Base-by-base conservation (phyloP, 2,113 vertebrate genomes). In the Tetrax tetrax region DNA sequence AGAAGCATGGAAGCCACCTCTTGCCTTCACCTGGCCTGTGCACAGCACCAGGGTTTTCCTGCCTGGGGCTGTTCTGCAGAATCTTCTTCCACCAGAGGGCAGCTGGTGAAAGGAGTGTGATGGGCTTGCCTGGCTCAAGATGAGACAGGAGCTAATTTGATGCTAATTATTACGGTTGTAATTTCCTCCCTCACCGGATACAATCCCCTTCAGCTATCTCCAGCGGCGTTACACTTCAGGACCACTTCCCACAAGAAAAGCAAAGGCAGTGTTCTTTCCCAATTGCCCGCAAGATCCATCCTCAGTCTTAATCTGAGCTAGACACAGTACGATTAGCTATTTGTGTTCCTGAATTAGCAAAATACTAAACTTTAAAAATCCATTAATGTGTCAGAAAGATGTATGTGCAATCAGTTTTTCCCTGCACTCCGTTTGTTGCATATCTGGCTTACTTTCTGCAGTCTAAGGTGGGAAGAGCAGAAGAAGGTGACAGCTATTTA, bases 31-130 rank as follows among this genome's bases (percentile, higher is more conserved):
- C n/a, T 22, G 23, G 33, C 27, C 54, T 33, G 13, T 78, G 54
- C n/a, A 16, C 16, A n/a, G n/a, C 12, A 12, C 5, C 7, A 14
- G 41, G 5, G 2, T n/a, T 89, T 75, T 81, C n/a, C 53, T 68
- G 12, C 43, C 15, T 5, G 12, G 7, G 31, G 23, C 16, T 78
- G 25, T 51, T 75, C 56, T 78, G 37, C 69, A 79, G 83, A 87
- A 28, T 15, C n/a, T 43, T 45, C 48, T 96, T 85, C 89, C 83
- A 93, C 65, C 77, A 95, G 94, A 94, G 89, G 93, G 87, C 93
- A 95, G 70, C 87, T 85, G 77, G 45, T 53, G 59, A 54, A 85
- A 82, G 37, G 31, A 76, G n/a, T 57, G 33, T 41, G 38, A 41
- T 48, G 33, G 54, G 13, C 17, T 90, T 84, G 50, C 37, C 66